Evolutionary conservation across 2,797 vertebrate genomes (phyloP), one percentile per base, ranked within the genome.

Genomic region (Gymnopithys bicolor): DNA sequence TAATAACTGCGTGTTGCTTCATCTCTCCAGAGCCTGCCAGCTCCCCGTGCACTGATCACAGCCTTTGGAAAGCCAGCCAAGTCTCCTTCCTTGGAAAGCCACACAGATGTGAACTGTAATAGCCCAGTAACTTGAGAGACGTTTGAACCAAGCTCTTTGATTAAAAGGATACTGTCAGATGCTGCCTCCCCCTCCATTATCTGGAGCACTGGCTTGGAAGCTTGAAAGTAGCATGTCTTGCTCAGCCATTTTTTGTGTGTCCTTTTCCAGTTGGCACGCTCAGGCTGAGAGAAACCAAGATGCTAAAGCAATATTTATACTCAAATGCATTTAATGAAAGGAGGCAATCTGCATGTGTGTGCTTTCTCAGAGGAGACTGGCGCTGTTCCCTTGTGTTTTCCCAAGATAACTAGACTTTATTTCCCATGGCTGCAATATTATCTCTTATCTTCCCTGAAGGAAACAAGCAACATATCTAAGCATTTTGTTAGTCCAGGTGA

Each of bases 281-380:
- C 91, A 68, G 78, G 73, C 94, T 96, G 89, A 78, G 89, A 74
- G 87, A 91, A 87, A 92, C 89, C 83, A 63, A 97, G 94, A 96
- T 95, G 96, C 93, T 92, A 96, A 92, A 94, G 93, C 95, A 96
- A 95, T 96, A 97, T 97, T 97, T 97, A 94, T 96, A 91, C 92
- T 93, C 91, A 88, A 83, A 89, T 83, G 73, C 85, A 60, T 90
- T 94, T 97, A 97, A 96, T 97, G 93, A 97, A 96, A 94, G 58
- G 86, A 96, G 91, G 94, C 97, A 96, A 95, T 96, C 95, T 97
- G 96, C 89, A 69, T 95, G 94, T 96, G 89, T 97, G 91, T 15
- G 70, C 89, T 95, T 95, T 64, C 96, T 96, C 93, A 62, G 79
- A 94, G 87, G 92, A 95, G 89, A 68, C 94, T 97, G 95, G 96